Base-by-base conservation (phyloP, 2,797 vertebrate genomes). In the Paedocypris micromegethes region DNA sequence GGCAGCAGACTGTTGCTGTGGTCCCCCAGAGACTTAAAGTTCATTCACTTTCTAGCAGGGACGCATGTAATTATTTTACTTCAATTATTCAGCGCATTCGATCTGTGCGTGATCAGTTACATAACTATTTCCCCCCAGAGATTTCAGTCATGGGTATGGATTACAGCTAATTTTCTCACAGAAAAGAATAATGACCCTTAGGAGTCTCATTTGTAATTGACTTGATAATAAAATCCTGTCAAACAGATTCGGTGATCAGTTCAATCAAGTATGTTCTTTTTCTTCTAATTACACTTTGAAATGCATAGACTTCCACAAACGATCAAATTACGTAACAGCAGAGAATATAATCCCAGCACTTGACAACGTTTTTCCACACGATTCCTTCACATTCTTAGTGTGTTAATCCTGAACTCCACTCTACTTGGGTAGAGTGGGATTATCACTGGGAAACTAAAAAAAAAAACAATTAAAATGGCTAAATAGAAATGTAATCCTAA, bases 1-100 rank as follows among this genome's bases (percentile, higher is more conserved):
- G 58, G 54, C 64, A 70, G 63, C 5, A 43, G 58, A 58, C 61
- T 56, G 67, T 62, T 69, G 58, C 62, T 69, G 48, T 44, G 44
- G 45, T 69, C 9, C 2, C 51, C n/a, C n/a, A 5, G 62, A 69
- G 9, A 62, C 7, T n/a, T 52, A 38, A 4, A 47, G 38, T 61
- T 47, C 9, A 44, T 54, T 23, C 42, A 61, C 9, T 9, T 54
- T 54, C 23, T 38, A 23, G 39, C 5, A 57, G 38, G 23, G 2
- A 5, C 5, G 38, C 5, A 6, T 56, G 40, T 42, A 38, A 37
- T 2, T 53, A 5, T 37, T 41, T 2, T 6, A 41, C n/a, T 42
- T 39, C 38, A 5, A 6, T 49, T 42, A 9, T 41, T 52, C 40
- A 59, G 3, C 5, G 5, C 5, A 42, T 43, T 7, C 5, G 5